Evolutionary conservation across 2,888 invertebrate species (phyloP), one percentile per base, ranked within the genome.

Genomic region (Perizoma affinitatum): DNA sequence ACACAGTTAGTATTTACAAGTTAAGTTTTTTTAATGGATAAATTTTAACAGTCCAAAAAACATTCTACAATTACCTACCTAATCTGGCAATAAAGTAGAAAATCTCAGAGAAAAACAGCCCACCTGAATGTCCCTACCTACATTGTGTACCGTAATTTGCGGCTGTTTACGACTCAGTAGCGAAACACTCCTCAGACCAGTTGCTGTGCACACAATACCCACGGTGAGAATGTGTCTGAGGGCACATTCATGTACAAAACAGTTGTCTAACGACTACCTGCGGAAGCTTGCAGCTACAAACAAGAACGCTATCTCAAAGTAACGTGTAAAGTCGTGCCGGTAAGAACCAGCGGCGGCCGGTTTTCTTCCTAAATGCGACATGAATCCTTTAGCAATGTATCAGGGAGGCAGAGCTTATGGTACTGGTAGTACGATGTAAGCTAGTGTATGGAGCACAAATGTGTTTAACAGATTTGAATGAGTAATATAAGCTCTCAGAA

Each of bases 131-230:
- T 38, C 41, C 38, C 34, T 47, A 51, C 33, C 61, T 59, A 50
- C 38, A 8, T 40, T 44, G 58, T 54, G 49, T 60, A 54, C 55
- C 53, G 62, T 61, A 58, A 62, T 63, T 62, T 62, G 63, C 36
- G 61, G 59, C 51, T 58, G 54, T 63, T 63, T 64, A 68, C 58
- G 59, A 49, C 48, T 51, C 40, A 52, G 59, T 58, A 50, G 58
- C 57, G 45, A 55, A 49, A 46, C 54, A 40, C 53, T 53, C 47
- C 53, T 46, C 54, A 8, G 48, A 58, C 53, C 50, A 34, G 57
- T 61, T 61, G 58, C 54, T 65, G 45, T 43, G 40, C 49, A 54
- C 48, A 63, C 60, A 58, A 66, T 61, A 52, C 54, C 34, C 45
- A 40, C 49, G 48, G 38, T 50, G 43, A 22, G 5, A 11, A 40